Percentiles rank a stretch among this genome's conserved stretches.
These are phyloP conservation scores for Schizothorax lantsangensis DNA, from an alignment of 2,797 vertebrate species.

Conservation along the genomic window DNA sequence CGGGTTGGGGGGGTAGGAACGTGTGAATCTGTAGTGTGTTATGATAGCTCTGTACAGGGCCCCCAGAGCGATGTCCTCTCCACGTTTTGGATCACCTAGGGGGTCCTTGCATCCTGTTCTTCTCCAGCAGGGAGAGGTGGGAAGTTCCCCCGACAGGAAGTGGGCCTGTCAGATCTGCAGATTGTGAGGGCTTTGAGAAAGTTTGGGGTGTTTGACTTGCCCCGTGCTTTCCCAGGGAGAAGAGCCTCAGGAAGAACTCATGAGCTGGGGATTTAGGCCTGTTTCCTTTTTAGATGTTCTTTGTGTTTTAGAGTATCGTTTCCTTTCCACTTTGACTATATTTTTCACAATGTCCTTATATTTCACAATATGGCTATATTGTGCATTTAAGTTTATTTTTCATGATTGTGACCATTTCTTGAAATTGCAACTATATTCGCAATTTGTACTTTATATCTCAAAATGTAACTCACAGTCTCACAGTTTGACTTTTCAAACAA, in stretches of 20 bases:
- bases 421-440: not conserved
- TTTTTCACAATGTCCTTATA: not conserved
- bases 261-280: slow-evolving; percentile 46
- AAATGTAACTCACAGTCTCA: no score
- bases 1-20: slow-evolving; percentile 75
- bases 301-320: slow-evolving; percentile 49
- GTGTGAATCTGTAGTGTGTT: slow-evolving; percentile 75
- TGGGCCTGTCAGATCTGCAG: slow-evolving; percentile 73
- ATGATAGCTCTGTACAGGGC: slow-evolving; percentile 77
- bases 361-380: not conserved
- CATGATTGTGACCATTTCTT: not conserved
- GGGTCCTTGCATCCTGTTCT: slow-evolving; percentile 78
- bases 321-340: slow-evolving; percentile 12
- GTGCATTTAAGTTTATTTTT: not conserved
- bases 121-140: slow-evolving; percentile 64
- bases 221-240: slow-evolving; percentile 65
- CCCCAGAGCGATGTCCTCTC: slow-evolving; percentile 78
- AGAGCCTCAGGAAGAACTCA: slow-evolving; percentile 63
- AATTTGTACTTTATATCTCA: not conserved
- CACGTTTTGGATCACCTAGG: slow-evolving; percentile 75
- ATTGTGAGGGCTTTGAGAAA: slow-evolving; percentile 75
- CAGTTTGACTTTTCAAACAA: not conserved
- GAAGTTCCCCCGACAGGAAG: slow-evolving; percentile 71
- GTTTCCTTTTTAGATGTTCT: slow-evolving; percentile 62
- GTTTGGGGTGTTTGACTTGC: slow-evolving; percentile 66